Conservation (phyloP, 2,888 invertebrate species). For the Pseudeuparius sepicola region DNA sequence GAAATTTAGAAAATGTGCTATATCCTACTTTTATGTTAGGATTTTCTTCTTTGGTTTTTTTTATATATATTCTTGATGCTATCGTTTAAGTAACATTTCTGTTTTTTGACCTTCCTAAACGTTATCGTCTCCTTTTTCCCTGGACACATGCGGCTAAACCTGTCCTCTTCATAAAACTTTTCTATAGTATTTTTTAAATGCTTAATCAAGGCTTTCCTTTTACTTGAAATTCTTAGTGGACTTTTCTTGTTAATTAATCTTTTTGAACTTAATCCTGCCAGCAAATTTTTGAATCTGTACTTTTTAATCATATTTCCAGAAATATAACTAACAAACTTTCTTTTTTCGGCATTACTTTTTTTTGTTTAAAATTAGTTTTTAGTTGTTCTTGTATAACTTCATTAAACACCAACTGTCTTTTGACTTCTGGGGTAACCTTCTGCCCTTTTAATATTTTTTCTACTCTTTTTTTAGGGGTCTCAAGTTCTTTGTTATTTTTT, state of each 20-base stretch:
- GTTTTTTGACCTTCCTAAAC: slow-evolving; percentile 7
- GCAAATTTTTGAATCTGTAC: slow-evolving; percentile 8
- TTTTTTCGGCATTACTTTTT: slow-evolving; percentile 10
- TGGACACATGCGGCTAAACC: slow-evolving; percentile 7
- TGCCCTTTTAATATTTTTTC: slow-evolving; percentile 8
- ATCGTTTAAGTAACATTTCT: slow-evolving; percentile 8
- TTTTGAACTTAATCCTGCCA: too few species aligned
- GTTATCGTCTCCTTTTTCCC: slow-evolving; percentile 11
- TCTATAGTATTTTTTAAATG: slow-evolving; percentile 8
- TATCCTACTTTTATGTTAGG: slow-evolving; percentile 11
- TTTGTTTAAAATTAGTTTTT: slow-evolving; percentile 8
- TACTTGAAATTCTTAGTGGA: too few species aligned
- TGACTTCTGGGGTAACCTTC: slow-evolving; percentile 12
- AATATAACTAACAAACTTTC: slow-evolving; percentile 4
- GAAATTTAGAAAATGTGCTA: slow-evolving; percentile 10
- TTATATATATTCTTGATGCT: slow-evolving; percentile 6
- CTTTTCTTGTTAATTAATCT: too few species aligned
- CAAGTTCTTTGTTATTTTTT: slow-evolving; percentile 8
- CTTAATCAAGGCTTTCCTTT: too few species aligned
- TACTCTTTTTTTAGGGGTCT: slow-evolving; percentile 11
- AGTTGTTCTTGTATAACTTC: slow-evolving; percentile 8
- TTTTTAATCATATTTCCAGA: slow-evolving; percentile 9
- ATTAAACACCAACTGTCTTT: slow-evolving; percentile 10
- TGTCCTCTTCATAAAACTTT: slow-evolving; percentile 11
- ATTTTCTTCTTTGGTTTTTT: slow-evolving; percentile 3